These are phyloP conservation scores for Cariama cristata DNA, from an alignment of 2,113 vertebrate species.

Conservation along the genomic window DNA sequence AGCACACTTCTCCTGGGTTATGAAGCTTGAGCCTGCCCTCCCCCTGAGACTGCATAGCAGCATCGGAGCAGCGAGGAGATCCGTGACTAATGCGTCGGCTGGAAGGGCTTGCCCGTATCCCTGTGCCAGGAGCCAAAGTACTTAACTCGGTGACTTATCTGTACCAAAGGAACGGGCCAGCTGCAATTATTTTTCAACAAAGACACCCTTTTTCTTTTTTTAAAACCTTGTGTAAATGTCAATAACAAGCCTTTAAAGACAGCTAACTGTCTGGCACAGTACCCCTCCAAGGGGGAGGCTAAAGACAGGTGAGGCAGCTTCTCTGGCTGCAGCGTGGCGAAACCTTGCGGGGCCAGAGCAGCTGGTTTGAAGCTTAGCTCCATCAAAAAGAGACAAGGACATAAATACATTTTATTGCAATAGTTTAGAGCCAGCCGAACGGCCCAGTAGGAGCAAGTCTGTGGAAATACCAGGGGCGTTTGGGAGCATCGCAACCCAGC, in stretches of 20 bases:
- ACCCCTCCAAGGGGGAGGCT: conserved; percentile 15
- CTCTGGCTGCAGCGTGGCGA: neutral
- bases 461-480: neutral
- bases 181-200: conserved; percentile 48
- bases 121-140: neutral
- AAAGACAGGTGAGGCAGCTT: neutral
- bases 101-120: neutral
- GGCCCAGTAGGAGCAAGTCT: neutral
- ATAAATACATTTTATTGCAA: neutral
- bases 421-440: neutral
- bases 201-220: conserved; percentile 14
- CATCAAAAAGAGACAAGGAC: neutral
- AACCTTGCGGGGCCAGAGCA: neutral
- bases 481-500: neutral
- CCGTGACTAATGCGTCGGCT: neutral
- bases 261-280: neutral
- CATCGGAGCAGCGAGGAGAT: neutral
- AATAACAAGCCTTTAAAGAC: neutral
- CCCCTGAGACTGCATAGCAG: neutral
- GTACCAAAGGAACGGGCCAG: conserved; percentile 16
- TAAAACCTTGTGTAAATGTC: conserved; percentile 25
- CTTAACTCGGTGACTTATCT: conserved; percentile 22
- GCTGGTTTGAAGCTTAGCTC: neutral
- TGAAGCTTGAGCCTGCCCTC: neutral
- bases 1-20: neutral